These are phyloP conservation scores for Himalopsyche tibetana DNA, from an alignment of 2,888 invertebrate species.

Conservation along the genomic window DNA sequence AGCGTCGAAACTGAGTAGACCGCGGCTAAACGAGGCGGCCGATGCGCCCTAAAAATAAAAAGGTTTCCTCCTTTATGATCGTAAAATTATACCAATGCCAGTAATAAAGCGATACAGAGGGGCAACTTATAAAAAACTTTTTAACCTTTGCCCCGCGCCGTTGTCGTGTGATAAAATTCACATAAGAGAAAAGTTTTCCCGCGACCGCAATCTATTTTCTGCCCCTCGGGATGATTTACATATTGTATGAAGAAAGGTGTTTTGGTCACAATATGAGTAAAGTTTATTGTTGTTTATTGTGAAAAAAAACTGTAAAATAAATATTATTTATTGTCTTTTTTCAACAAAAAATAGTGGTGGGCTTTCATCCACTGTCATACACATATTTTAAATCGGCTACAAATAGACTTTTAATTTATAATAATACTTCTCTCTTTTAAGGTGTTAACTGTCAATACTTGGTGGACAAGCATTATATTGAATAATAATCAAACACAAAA, in stretches of 20 bases:
- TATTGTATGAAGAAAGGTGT: slow-evolving; percentile 13
- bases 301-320: neutral
- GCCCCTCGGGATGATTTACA: slow-evolving; percentile 17
- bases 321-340: neutral
- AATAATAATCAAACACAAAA: too few relatives aligned
- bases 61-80: slow-evolving; percentile 39
- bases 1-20: neutral
- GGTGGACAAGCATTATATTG: too few relatives aligned
- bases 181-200: slow-evolving; percentile 16
- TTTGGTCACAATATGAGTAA: neutral
- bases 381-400: too few relatives aligned
- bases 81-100: slow-evolving; percentile 53
- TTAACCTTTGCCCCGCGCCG: slow-evolving; percentile 32
- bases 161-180: slow-evolving; percentile 27
- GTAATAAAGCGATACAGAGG: slow-evolving; percentile 46
- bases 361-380: too few relatives aligned
- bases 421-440: too few relatives aligned
- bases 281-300: slow-evolving; percentile 2
- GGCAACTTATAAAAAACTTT: slow-evolving; percentile 48
- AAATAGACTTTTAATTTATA: too few relatives aligned
- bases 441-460: too few relatives aligned
- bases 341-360: neutral
- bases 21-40: slow-evolving; percentile 10
- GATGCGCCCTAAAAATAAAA: slow-evolving; percentile 14
- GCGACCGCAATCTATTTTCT: slow-evolving; percentile 19